phyloP scores from a whole-genome alignment of 2,888 invertebrate species.

The Heterodera filipjevi region DNA sequence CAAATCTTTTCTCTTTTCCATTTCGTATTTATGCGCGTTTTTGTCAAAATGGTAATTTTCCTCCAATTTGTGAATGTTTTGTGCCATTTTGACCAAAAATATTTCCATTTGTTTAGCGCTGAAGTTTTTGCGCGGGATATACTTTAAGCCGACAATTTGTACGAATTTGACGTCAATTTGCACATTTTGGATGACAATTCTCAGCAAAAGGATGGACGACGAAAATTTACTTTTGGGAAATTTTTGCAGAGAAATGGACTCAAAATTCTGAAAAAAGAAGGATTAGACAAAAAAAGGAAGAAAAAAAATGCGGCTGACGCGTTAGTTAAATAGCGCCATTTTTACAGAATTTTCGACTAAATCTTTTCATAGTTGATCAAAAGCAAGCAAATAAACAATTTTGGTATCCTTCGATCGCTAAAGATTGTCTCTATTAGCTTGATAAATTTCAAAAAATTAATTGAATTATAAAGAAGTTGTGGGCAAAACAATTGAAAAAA shows the following conservation, averaged over 20 bases:
- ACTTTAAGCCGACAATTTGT: not conserved
- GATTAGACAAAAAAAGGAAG: not conserved
- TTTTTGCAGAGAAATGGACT: not conserved
- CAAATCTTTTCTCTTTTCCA: not conserved
- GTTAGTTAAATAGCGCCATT: not conserved
- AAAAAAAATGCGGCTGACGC: not conserved
- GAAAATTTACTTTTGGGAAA: not conserved
- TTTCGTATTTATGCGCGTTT: not conserved
- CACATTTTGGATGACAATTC: not conserved
- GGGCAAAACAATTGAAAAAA: no score
- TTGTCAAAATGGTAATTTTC: not conserved
- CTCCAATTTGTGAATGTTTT: conserved; percentile 1
- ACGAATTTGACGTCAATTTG: not conserved
- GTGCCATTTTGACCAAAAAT: not conserved
- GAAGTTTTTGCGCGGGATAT: not conserved
- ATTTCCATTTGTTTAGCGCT: not conserved
- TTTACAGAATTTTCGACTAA: no score
- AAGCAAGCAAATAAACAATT: no score
- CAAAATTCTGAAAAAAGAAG: not conserved
- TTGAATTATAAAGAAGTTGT: no score
- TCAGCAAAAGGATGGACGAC: not conserved
- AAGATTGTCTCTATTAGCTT: no score
- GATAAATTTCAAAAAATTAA: no score
- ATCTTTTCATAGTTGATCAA: no score
- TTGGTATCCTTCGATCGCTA: no score